Percentiles rank a stretch among this genome's conserved stretches.
Evolutionary conservation across 1,140 invertebrate species (phyloP).

Genomic region (Bursaphelenchus mucronatus): DNA sequence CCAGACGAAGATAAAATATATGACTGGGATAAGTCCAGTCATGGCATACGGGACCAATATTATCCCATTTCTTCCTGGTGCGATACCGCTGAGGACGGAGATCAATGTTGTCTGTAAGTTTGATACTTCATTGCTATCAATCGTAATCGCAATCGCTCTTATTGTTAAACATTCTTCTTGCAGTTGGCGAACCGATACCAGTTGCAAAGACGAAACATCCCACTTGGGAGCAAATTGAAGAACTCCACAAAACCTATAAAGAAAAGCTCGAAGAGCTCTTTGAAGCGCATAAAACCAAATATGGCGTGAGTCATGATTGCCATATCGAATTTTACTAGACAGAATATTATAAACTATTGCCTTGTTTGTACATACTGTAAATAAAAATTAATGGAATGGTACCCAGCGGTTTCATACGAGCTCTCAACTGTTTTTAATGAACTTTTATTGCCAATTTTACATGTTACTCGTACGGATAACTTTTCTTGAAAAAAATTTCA

Average conservation of each 20-base stretch:
- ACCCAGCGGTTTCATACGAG: too few species aligned
- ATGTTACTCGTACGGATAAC: too few species aligned
- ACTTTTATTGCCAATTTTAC: too few species aligned
- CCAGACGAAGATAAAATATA: constrained; percentile 59
- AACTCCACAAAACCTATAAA: constrained; percentile 73
- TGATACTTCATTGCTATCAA: too few species aligned
- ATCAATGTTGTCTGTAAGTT: constrained; percentile 61
- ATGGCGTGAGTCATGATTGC: constrained; percentile 60
- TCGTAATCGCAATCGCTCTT: too few species aligned
- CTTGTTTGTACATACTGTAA: too few species aligned
- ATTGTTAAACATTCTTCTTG: constrained; percentile 60
- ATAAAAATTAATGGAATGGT: too few species aligned
- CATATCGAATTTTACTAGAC: constrained; percentile 1
- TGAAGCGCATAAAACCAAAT: constrained; percentile 75
- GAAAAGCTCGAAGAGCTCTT: constrained; percentile 71
- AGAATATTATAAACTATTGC: too few species aligned
- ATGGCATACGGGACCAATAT: constrained; percentile 62
- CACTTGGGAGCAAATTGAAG: constrained; percentile 71
- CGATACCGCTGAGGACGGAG: constrained; percentile 61
- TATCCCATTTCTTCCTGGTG: constrained; percentile 63
- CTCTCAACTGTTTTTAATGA: too few species aligned
- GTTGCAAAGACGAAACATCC: constrained; percentile 71
- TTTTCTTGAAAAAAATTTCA: too few species aligned
- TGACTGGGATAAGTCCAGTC: constrained; percentile 59
- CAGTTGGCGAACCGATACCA: constrained; percentile 79